A percentile compares a stretch with the other conserved stretches of the same genome.
These are phyloP conservation scores for Drosophila lacertosa DNA, from an alignment of 1,140 invertebrate species.

Conservation along the genomic window DNA sequence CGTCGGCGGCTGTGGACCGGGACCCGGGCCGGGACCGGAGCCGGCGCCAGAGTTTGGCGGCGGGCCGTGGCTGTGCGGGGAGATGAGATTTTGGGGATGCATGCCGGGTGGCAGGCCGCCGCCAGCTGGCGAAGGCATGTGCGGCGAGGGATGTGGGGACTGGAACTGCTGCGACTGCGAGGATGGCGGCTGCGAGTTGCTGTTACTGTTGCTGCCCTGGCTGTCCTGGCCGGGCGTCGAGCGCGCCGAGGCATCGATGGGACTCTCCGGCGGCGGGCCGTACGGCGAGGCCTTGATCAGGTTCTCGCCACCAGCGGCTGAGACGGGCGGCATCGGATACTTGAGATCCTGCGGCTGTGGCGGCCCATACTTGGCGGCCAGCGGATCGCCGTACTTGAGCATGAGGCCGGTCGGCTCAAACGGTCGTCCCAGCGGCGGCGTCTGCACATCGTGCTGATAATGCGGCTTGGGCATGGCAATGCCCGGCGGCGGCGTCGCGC, in stretches of 20 bases:
- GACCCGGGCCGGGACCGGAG: conserved; percentile 27
- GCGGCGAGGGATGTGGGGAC: conserved; percentile 81
- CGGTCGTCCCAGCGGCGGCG: conserved; percentile 71
- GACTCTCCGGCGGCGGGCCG: conserved; percentile 74
- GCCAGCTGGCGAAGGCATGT: conserved; percentile 76
- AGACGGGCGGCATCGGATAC: conserved; percentile 76
- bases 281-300: conserved; percentile 81
- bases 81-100: conserved; percentile 88
- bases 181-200: conserved; percentile 81
- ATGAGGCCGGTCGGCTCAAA: conserved; percentile 78
- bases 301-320: conserved; percentile 72
- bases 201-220: conserved; percentile 83
- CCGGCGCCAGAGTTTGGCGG: conserved; percentile 30
- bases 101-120: conserved; percentile 79
- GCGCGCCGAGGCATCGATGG: conserved; percentile 77
- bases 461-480: conserved; percentile 83
- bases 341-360: conserved; percentile 79
- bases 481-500: conserved; percentile 68
- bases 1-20: conserved; percentile 57
- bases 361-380: conserved; percentile 71
- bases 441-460: conserved; percentile 80
- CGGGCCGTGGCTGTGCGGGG: conserved; percentile 56
- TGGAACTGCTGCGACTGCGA: conserved; percentile 76
- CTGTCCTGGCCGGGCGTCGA: conserved; percentile 83
- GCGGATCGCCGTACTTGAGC: conserved; percentile 83